A percentile compares a stretch with the other conserved stretches of the same genome.
Evolutionary conservation across 1,140 invertebrate genomes (phyloP).

Genomic region (Batillaria attramentaria): DNA sequence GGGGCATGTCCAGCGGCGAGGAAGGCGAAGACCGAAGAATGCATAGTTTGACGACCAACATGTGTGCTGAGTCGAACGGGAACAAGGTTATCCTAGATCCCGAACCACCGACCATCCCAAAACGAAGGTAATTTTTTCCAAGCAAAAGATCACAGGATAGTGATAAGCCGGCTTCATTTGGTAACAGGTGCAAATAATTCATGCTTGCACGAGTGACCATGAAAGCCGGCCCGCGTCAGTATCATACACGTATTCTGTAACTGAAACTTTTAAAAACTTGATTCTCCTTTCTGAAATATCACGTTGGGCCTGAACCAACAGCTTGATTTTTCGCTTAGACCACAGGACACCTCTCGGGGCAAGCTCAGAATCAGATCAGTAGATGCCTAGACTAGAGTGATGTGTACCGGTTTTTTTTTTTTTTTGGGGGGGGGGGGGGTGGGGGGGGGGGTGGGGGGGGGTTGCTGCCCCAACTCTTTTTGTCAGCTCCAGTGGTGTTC

Average conservation of each 20-base stretch:
- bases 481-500: too few relatives aligned
- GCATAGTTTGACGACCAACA: not conserved
- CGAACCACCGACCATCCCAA: conserved; percentile 42
- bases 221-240: not conserved
- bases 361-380: too few relatives aligned
- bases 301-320: too few relatives aligned
- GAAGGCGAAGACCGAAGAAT: not conserved
- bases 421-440: too few relatives aligned
- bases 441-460: too few relatives aligned
- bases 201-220: not conserved
- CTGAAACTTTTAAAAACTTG: not conserved
- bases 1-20: not conserved
- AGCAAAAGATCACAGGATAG: not conserved
- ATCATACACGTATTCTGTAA: too few relatives aligned
- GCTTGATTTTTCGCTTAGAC: too few relatives aligned
- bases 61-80: conserved; percentile 23
- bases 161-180: not conserved
- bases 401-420: too few relatives aligned
- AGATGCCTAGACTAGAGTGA: too few relatives aligned
- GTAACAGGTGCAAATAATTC: not conserved
- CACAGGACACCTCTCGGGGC: too few relatives aligned
- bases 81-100: conserved; percentile 29
- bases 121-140: conserved; percentile 37
- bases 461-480: too few relatives aligned
- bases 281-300: not conserved